Evolutionary conservation across 2,797 vertebrate species (phyloP), one percentile per base, ranked within the genome.

Genomic region (Myripristis murdjan): DNA sequence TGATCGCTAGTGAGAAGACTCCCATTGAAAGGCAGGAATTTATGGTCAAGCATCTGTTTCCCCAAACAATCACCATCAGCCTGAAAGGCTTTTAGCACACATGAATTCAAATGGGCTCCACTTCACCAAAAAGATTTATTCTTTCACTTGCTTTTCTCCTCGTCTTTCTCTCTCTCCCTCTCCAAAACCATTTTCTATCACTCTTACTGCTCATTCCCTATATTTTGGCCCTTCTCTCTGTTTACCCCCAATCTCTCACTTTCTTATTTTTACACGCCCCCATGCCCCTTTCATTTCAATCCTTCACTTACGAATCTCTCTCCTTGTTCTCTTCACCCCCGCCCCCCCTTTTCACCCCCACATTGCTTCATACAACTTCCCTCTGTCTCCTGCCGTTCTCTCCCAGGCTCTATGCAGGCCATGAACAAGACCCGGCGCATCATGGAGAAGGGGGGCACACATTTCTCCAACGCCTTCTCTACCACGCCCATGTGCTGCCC

Each of bases 401-500:
- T 81, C 65, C 37, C 86, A 95, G 94, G 94, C 77, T 95, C 95
- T 55, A 95, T 95, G 94, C 93, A 92, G 82, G 93, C 94, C 83
- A 95, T 95, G 94, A 95, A 95, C 87, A 95, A 94, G 89, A 95
- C 95, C 1, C 90, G 93, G 18, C 85, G 76, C 9, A 91, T 95
- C 82, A 93, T 95, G 94, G 94, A 94, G 71, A 93, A 94, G 0
- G 98, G 96, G 8, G 98, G 98, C n/a, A 96, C 95, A 0, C 97
- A 97, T 85, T 99, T 99, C 91, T 91, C 97, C 89, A 99, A 99
- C 3, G 97, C 98, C 31, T 99, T 99, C 60, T 97, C 98, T 81
- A 99, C 98, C 53, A 99, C 98, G 0, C 98, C 98, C 55, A 99
- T 99, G 97, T 99, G 98, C 91, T 99, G 98, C 84, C 98, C 98